These are phyloP conservation scores for Styela clava DNA, from an alignment of 23 tunicate species.

Conservation along the genomic window DNA sequence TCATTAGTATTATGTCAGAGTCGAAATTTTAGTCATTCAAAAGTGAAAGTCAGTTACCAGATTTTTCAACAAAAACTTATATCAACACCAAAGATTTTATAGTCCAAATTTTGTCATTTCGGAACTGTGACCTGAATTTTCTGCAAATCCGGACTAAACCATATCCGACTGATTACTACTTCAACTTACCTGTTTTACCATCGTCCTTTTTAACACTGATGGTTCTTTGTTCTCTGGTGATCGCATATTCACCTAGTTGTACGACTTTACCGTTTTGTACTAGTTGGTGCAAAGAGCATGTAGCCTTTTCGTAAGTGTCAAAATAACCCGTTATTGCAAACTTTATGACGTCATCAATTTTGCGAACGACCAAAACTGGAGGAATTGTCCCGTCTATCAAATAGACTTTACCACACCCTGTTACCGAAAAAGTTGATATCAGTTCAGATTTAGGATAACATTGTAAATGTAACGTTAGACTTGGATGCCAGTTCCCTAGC, in stretches of 20 bases:
- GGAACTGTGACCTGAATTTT: no score
- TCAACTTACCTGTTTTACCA: background rate
- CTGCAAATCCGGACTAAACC: no score
- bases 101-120: no score
- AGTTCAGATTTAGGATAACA: no score
- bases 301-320: background rate
- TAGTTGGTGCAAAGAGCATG: background rate
- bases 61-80: no score
- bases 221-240: background rate
- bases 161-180: no score
- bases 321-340: background rate
- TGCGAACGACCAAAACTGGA: background rate
- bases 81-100: no score
- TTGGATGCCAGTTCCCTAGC: no score
- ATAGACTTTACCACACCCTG: constrained; percentile 11
- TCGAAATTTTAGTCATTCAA: no score
- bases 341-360: background rate
- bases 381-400: background rate
- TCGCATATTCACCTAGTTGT: background rate
- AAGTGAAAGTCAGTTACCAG: no score
- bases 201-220: background rate
- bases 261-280: background rate
- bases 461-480: no score
- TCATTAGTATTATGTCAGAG: no score
- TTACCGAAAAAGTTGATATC: background rate